phyloP scores from a whole-genome alignment of 1,140 invertebrate genomes.

The Capitella teleta region DNA sequence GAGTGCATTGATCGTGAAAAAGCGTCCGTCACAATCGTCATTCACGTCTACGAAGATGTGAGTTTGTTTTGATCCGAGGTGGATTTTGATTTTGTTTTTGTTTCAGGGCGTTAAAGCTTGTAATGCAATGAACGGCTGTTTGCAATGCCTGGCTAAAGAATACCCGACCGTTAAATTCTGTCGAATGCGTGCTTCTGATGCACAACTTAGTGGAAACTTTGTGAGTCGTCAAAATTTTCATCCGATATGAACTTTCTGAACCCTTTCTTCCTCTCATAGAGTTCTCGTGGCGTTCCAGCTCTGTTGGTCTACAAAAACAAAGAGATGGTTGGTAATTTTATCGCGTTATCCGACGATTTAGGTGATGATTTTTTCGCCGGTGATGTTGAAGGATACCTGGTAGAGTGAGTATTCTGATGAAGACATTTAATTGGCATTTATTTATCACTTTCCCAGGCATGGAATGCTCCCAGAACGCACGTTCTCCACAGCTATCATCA shows the following conservation, averaged over 20 bases:
- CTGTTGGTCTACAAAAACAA: slow-evolving; percentile 81
- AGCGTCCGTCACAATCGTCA: slow-evolving; percentile 68
- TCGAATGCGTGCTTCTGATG: slow-evolving; percentile 58
- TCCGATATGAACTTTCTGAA: background rate
- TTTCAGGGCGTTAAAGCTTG: slow-evolving; percentile 55
- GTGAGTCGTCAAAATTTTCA: slow-evolving; percentile 32
- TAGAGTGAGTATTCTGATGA: slow-evolving; percentile 50
- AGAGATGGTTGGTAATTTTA: slow-evolving; percentile 85
- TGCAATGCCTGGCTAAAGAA: slow-evolving; percentile 63
- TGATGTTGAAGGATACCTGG: slow-evolving; percentile 80
- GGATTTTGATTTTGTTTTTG: slow-evolving; percentile 9
- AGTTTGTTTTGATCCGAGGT: slow-evolving; percentile 11
- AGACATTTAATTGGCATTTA: background rate
- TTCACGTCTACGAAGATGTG: slow-evolving; percentile 76
- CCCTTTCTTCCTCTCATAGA: slow-evolving; percentile 33
- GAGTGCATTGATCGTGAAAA: slow-evolving; percentile 80
- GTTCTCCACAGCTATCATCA: background rate
- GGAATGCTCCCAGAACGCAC: slow-evolving; percentile 1
- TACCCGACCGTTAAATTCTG: slow-evolving; percentile 88
- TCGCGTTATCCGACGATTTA: slow-evolving; percentile 71
- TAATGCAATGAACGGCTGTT: slow-evolving; percentile 71
- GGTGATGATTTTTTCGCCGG: slow-evolving; percentile 80
- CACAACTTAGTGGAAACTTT: slow-evolving; percentile 67
- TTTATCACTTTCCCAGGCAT: background rate
- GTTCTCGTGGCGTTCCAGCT: slow-evolving; percentile 77